Evolutionary conservation across 2,888 invertebrate species (phyloP).

Genomic region (Oligia fasciuncula): DNA sequence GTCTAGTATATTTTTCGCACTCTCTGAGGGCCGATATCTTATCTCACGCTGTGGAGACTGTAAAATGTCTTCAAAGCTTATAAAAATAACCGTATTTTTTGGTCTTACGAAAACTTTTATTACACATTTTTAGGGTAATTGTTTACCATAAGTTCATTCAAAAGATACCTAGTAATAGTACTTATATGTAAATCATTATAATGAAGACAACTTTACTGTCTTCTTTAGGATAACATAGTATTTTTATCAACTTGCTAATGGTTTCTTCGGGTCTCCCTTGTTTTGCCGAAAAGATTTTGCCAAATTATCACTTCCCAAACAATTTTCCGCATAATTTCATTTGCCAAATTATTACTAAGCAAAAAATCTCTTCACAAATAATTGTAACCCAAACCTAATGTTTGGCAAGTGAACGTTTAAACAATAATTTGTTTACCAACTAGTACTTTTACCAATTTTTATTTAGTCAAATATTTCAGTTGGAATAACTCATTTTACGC

Average conservation of each 20-base stretch:
- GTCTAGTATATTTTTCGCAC: conserved; percentile 47
- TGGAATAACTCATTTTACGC: too few species aligned
- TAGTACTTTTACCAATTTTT: too few species aligned
- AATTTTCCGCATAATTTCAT: too few species aligned
- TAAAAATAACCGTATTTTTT: conserved; percentile 46
- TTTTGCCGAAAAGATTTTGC: too few species aligned
- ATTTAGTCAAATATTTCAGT: too few species aligned
- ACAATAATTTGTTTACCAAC: too few species aligned
- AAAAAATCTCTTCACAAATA: too few species aligned
- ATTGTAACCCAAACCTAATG: too few species aligned
- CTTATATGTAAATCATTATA: neutral
- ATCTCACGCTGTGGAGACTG: conserved; percentile 39
- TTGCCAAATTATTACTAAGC: too few species aligned
- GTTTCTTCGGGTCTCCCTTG: too few species aligned
- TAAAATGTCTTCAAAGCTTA: conserved; percentile 39
- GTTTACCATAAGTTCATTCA: conserved; percentile 11
- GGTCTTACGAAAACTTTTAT: conserved; percentile 28
- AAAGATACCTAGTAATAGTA: neutral
- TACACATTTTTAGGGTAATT: conserved; percentile 21
- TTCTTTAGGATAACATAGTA: neutral
- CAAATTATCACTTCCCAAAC: too few species aligned
- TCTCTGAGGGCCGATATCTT: conserved; percentile 56
- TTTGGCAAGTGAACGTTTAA: too few species aligned
- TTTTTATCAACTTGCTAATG: neutral
- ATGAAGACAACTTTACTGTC: neutral